Percentiles rank a stretch among this genome's conserved stretches.
Evolutionary conservation across 2,797 vertebrate genomes (phyloP).

Genomic region (Micropoecilia bifurca): DNA sequence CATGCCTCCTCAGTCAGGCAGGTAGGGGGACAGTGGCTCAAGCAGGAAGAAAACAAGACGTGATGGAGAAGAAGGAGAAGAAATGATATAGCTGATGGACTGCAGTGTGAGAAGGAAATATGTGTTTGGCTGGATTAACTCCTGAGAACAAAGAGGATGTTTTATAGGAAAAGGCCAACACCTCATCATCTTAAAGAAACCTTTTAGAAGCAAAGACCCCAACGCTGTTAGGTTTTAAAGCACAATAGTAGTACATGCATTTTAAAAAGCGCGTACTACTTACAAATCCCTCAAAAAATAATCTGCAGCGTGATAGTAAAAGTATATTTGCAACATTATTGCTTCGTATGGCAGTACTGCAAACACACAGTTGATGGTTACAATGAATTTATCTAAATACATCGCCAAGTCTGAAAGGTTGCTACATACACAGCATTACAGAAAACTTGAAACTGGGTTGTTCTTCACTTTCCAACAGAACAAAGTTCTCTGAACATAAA

Average conservation of each 20-base stretch:
- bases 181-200: not conserved
- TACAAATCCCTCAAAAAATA: not conserved
- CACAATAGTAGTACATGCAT: no score
- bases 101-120: constrained; percentile 31
- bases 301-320: not conserved
- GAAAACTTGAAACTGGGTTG: not conserved
- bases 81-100: constrained; percentile 6
- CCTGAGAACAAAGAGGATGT: not conserved
- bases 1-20: constrained; percentile 75
- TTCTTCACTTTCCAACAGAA: not conserved
- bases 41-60: constrained; percentile 44
- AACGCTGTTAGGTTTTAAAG: not conserved
- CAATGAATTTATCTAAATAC: not conserved
- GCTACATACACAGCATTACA: not conserved
- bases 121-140: constrained; percentile 6
- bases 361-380: not conserved
- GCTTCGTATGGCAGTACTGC: not conserved
- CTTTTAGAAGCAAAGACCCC: not conserved
- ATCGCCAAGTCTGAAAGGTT: not conserved
- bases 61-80: constrained; percentile 45
- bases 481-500: not conserved
- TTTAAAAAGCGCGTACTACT: not conserved
- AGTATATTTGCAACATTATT: not conserved
- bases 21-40: constrained; percentile 72
- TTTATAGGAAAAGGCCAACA: not conserved